Conservation (phyloP, 1,140 invertebrate genomes). For the Caenorhabditis elegans region WBcel235 BX284606.5:2145001-2145500, state of each 20-base stretch:
- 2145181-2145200: slow-evolving; percentile 64
- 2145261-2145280: slow-evolving; percentile 46
- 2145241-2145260: slow-evolving; percentile 62
- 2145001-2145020: slow-evolving; percentile 62
- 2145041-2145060: slow-evolving; percentile 61
- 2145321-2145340: not conserved
- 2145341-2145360: slow-evolving; percentile 54
- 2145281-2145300: slow-evolving; percentile 38
- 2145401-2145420: not conserved
- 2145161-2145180: slow-evolving; percentile 63
- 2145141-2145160: slow-evolving; percentile 63
- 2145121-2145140: slow-evolving; percentile 63
- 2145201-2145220: slow-evolving; percentile 64
- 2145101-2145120: slow-evolving; percentile 66
- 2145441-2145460: too few relatives aligned
- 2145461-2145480: too few relatives aligned
- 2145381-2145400: slow-evolving; percentile 65
- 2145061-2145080: slow-evolving; percentile 61
- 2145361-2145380: slow-evolving; percentile 65
- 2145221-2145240: slow-evolving; percentile 64
- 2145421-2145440: too few relatives aligned
- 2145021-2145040: slow-evolving; percentile 61
- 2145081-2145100: slow-evolving; percentile 54
- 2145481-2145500: slow-evolving; percentile 66
- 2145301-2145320: slow-evolving; percentile 35